Percentiles rank a stretch among this genome's conserved stretches.
Evolutionary conservation across 2,888 invertebrate genomes (phyloP).

Genomic region (Axea sp.): DNA sequence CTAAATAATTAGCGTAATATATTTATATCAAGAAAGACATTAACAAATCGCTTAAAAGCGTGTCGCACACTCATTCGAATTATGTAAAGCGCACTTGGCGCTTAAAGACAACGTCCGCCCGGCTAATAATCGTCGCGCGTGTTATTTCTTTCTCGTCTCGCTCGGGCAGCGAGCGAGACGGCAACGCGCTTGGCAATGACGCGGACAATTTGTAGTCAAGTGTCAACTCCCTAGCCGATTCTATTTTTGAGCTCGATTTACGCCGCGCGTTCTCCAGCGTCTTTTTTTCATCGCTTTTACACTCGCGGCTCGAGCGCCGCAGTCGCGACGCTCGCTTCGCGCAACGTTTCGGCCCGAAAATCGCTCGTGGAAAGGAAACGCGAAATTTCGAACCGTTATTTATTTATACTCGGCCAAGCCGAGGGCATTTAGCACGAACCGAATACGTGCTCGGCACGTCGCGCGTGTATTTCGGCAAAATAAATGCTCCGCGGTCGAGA

Average conservation of each 20-base stretch:
- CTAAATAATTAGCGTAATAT: conserved; percentile 40
- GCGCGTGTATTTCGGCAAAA: conserved; percentile 66
- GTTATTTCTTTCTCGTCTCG: conserved; percentile 59
- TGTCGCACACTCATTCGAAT: conserved; percentile 44
- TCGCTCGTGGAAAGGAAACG: no score
- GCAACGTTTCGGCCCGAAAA: no score
- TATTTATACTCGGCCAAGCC: conserved; percentile 46
- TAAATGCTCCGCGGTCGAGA: conserved; percentile 56
- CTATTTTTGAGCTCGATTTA: conserved; percentile 73
- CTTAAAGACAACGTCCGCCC: conserved; percentile 44
- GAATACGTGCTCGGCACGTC: conserved; percentile 69
- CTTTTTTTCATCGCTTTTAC: conserved; percentile 19
- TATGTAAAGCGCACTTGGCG: conserved; percentile 47
- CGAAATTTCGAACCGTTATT: conserved; percentile 36
- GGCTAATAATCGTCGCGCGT: conserved; percentile 56
- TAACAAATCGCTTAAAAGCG: conserved; percentile 52
- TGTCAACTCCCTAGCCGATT: conserved; percentile 76
- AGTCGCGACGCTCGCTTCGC: no score
- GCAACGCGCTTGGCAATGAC: conserved; percentile 72
- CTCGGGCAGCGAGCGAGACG: conserved; percentile 44
- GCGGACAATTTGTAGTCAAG: conserved; percentile 78
- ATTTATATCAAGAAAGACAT: conserved; percentile 45
- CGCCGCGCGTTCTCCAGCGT: conserved; percentile 49
- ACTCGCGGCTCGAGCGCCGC: no score
- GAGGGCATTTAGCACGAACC: conserved; percentile 70